Conservation (phyloP, 2,113 vertebrate species). For the Oryzias woworae region DNA sequence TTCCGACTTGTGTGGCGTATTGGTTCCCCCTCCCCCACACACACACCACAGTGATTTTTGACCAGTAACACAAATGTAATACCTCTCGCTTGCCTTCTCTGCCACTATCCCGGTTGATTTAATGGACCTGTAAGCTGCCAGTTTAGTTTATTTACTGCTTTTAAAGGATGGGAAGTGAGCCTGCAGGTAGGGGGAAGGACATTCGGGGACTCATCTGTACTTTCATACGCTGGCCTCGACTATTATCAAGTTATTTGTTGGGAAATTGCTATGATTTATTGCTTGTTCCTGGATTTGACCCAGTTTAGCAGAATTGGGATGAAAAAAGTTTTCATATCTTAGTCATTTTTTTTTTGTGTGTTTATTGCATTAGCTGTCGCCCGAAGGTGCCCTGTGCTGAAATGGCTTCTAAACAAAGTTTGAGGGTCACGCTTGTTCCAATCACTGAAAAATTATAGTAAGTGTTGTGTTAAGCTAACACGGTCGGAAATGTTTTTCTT, state of each 20-base stretch:
- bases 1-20: slow-evolving; percentile 50
- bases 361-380: slow-evolving; percentile 46
- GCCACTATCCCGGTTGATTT: slow-evolving; percentile 51
- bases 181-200: slow-evolving; percentile 46
- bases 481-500: not conserved
- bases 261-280: slow-evolving; percentile 60
- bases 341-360: slow-evolving; percentile 19
- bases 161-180: slow-evolving; percentile 33
- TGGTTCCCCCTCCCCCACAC: too few species aligned
- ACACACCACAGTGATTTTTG: slow-evolving; percentile 39
- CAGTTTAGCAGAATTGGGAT: slow-evolving; percentile 51
- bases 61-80: slow-evolving; percentile 69
- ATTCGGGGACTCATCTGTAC: slow-evolving; percentile 28
- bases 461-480: slow-evolving; percentile 2
- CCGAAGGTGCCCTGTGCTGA: slow-evolving; percentile 18
- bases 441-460: slow-evolving; percentile 17
- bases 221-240: slow-evolving; percentile 27
- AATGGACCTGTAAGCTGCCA: slow-evolving; percentile 61
- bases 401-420: slow-evolving; percentile 25
- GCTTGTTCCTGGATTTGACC: slow-evolving; percentile 44
- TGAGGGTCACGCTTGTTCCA: slow-evolving; percentile 22
- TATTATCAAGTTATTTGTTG: slow-evolving; percentile 59
- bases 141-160: slow-evolving; percentile 52
- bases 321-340: slow-evolving; percentile 57
- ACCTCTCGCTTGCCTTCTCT: slow-evolving; percentile 37